A percentile compares a stretch with the other conserved stretches of the same genome.
Evolutionary conservation across 2,888 invertebrate genomes (phyloP).

Genomic region (Stictocephala bisonia): DNA sequence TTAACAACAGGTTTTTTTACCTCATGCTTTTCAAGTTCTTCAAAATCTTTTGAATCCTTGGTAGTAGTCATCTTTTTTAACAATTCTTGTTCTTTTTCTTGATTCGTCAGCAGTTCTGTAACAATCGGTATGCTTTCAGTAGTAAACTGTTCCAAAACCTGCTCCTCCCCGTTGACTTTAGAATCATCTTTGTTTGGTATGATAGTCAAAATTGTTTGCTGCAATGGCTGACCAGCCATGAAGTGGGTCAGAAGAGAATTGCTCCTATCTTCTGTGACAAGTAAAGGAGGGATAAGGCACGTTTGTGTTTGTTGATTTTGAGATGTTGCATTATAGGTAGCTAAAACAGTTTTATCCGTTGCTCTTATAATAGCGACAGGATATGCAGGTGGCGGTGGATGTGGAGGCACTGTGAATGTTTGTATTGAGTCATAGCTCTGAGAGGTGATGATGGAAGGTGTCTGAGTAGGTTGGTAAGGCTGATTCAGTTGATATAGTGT

Average conservation of each 20-base stretch:
- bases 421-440: conserved; percentile 4
- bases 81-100: conserved; percentile 9
- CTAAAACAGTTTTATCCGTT: conserved; percentile 6
- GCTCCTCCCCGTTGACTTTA: not conserved
- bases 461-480: conserved; percentile 8
- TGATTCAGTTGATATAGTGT: conserved; percentile 37
- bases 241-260: conserved; percentile 28
- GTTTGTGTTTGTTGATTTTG: conserved; percentile 20
- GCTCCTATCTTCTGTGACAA: conserved; percentile 27
- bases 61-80: not conserved
- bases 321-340: not conserved
- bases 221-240: conserved; percentile 18
- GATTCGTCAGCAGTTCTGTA: conserved; percentile 16
- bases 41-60: not conserved
- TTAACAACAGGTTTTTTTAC: not conserved
- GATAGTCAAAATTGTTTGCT: conserved; percentile 2
- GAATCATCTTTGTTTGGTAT: not conserved
- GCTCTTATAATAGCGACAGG: conserved; percentile 8
- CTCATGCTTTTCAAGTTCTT: not conserved
- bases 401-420: not conserved
- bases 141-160: not conserved
- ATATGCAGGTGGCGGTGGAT: not conserved
- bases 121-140: conserved; percentile 15
- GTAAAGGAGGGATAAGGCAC: conserved; percentile 31
- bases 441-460: conserved; percentile 31